Evolutionary conservation across 2,888 invertebrate species (phyloP), one percentile per base, ranked within the genome.

Genomic region (Branchipolynoe longqiensis): DNA sequence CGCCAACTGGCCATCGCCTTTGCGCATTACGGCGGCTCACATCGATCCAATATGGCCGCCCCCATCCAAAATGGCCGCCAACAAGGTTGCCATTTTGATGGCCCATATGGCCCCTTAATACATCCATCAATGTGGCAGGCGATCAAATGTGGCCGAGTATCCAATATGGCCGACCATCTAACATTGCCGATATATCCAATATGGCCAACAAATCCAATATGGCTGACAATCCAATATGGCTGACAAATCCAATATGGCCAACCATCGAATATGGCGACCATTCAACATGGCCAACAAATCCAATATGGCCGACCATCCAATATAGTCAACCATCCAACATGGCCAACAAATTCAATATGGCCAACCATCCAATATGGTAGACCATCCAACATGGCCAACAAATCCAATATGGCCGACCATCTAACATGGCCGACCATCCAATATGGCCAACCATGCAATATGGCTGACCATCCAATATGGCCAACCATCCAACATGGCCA

Each of bases 61-160:
- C 8, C 48, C 48, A 48, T 18, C 36, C 69, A 69, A 69, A 22
- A 69, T 69, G 69, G 69, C 38, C 38, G 69, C 33, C 69, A 33
- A n/a, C n/a, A n/a, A n/a, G n/a, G n/a, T n/a, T n/a, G n/a, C n/a
- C n/a, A n/a, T n/a, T n/a, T n/a, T n/a, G n/a, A n/a, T n/a, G n/a
- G n/a, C n/a, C n/a, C n/a, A n/a, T n/a, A n/a, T n/a, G n/a, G n/a
- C n/a, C n/a, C n/a, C n/a, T n/a, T n/a, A 48, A 18, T 48, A 18
- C 48, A 48, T 18, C 48, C 48, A 48, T 12, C 18, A 48, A 12
- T 8, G 48, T 18, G 18, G 48, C 8, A 18, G 48, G 48, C 48
- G 8, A 48, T 18, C 48, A 8, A 48, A 48, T 48, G 18, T 48
- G 48, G 48, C 18, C 8, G 48, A 48, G 48, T 12, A 48, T 18